These are phyloP conservation scores for Folsomia manolachei DNA, from an alignment of 2,888 invertebrate species.

Conservation along the genomic window DNA sequence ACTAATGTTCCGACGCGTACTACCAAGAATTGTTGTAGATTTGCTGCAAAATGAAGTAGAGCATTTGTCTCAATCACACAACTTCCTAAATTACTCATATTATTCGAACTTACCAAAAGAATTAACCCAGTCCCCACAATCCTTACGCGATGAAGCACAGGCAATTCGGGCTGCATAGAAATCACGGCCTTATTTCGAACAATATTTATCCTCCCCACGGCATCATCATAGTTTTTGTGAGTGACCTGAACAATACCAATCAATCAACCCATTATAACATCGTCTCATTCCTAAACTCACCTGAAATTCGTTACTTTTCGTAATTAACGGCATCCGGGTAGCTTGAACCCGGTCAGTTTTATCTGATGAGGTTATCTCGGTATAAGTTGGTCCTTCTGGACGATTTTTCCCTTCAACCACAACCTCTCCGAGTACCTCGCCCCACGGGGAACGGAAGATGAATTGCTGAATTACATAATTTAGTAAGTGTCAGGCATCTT, in stretches of 20 bases:
- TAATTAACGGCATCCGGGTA: neutral
- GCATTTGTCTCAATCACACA: neutral
- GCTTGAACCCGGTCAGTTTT: constrained; percentile 1
- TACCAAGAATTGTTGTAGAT: neutral
- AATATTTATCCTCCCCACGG: constrained; percentile 24
- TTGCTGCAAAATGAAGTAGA: neutral
- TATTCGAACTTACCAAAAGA: constrained; percentile 11
- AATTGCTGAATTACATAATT: neutral
- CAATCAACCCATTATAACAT: too few relatives aligned
- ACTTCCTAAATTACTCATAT: neutral
- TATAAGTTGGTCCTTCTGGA: neutral
- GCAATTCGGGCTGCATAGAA: constrained; percentile 31
- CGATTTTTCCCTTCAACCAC: neutral
- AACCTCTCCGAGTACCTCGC: neutral
- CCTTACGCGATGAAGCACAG: constrained; percentile 15
- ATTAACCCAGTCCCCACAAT: constrained; percentile 17
- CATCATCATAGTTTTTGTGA: neutral
- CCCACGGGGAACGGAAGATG: neutral
- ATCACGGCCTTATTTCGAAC: constrained; percentile 10
- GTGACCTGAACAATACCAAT: neutral
- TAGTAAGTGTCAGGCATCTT: neutral
- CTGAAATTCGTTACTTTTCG: neutral
- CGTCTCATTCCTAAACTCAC: neutral
- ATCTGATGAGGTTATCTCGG: neutral
- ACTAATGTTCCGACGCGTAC: too few relatives aligned